Percentiles rank a stretch among this genome's conserved stretches.
phyloP scores from a whole-genome alignment of 2,113 vertebrate genomes.

The Bubo blakistoni region DNA sequence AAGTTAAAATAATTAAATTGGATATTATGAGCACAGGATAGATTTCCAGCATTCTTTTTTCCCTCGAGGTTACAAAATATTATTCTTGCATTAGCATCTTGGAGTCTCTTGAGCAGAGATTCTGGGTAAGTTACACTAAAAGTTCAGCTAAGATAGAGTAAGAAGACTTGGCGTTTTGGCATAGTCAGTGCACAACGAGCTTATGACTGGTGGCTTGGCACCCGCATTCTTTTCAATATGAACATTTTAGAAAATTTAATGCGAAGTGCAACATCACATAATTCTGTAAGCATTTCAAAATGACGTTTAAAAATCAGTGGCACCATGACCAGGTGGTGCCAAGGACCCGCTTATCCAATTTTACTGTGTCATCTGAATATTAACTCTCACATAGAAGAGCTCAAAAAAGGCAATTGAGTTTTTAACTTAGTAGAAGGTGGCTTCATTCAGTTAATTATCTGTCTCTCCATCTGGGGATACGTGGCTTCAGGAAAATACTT shows the following conservation, averaged over 20 bases:
- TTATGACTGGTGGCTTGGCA: not conserved
- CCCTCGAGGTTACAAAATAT: not conserved
- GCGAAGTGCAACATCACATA: not conserved
- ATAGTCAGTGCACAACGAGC: not conserved
- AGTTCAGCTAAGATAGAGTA: not conserved
- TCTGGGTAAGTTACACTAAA: not conserved
- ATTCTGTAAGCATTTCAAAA: not conserved
- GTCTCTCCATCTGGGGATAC: not conserved
- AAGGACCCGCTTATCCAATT: not conserved
- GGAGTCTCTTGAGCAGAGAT: not conserved
- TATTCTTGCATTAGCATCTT: not conserved
- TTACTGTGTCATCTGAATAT: not conserved
- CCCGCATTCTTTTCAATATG: not conserved
- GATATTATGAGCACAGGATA: not conserved
- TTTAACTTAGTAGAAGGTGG: not conserved
- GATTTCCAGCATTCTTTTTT: not conserved
- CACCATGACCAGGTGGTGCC: not conserved
- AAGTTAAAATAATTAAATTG: conserved; percentile 24
- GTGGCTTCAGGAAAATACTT: not conserved
- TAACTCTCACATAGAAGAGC: not conserved
- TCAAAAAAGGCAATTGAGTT: not conserved
- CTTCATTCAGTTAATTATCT: not conserved
- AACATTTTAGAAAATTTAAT: not conserved
- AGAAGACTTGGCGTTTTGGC: not conserved
- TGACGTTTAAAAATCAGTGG: not conserved